phyloP scores from a whole-genome alignment of 2,888 invertebrate species.

The Leptopilina myrica region DNA sequence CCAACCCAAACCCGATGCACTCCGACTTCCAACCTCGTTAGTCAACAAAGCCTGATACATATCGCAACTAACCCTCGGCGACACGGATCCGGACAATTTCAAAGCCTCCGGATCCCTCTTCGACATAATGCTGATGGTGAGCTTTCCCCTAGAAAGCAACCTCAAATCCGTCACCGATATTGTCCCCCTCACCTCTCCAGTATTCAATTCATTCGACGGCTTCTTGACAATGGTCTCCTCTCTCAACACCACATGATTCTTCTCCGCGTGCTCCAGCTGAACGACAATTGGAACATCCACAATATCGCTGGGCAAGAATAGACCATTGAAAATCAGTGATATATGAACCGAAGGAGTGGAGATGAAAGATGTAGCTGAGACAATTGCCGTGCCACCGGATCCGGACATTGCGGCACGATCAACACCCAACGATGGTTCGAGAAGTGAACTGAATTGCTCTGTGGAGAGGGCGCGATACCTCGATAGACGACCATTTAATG shows the following conservation, averaged over 20 bases:
- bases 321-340: constrained; percentile 89
- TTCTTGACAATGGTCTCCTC: constrained; percentile 84
- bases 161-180: constrained; percentile 87
- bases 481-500: constrained; percentile 85
- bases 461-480: constrained; percentile 87
- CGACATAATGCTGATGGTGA: constrained; percentile 85
- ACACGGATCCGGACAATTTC: constrained; percentile 84
- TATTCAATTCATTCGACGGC: constrained; percentile 86
- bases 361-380: constrained; percentile 86
- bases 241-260: constrained; percentile 85
- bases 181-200: constrained; percentile 87
- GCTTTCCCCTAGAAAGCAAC: constrained; percentile 86
- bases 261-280: constrained; percentile 84
- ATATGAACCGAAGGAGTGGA: constrained; percentile 89
- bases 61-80: constrained; percentile 88
- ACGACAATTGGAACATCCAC: constrained; percentile 84
- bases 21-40: constrained; percentile 75
- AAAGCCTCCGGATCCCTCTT: constrained; percentile 82
- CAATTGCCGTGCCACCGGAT: constrained; percentile 90
- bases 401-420: constrained; percentile 80
- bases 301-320: constrained; percentile 83
- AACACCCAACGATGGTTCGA: constrained; percentile 82
- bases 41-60: constrained; percentile 86
- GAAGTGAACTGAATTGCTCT: constrained; percentile 88
- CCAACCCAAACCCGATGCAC: constrained; percentile 84